Evolutionary conservation across 2,113 vertebrate genomes (phyloP), one percentile per base, ranked within the genome.

Genomic region (Platycercus adscitus): DNA sequence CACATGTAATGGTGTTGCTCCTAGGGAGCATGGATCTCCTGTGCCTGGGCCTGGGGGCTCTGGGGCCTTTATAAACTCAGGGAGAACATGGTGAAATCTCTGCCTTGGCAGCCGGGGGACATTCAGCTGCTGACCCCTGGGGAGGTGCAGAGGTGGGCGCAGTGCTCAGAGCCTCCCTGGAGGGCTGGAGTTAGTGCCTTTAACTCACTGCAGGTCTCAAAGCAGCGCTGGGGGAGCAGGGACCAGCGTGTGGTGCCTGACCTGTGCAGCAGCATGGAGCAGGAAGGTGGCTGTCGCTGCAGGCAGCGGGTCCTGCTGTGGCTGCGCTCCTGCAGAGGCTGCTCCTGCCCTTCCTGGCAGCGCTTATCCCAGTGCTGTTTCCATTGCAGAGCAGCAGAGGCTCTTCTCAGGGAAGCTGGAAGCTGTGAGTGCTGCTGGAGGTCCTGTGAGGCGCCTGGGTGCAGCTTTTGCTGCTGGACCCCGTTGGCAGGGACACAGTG

Each of bases 341-440:
- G 56, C 21, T 58, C 56, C 56, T 58, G 56, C 33, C 6, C 56
- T 58, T 58, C 56, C 56, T 35, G 56, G 21, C 13, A 23, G 56
- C 24, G 53, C 65, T 46, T 28, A 18, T 39, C 43, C 37, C 46
- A 19, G 29, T 61, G 26, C 29, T 0, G 0, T 17, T 61, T n/a
- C 70, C 18, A 11, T 0, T 46, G 52, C 78, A 52, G 37, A 39
- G 53, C 76, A 47, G 60, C 52, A 75, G n/a, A 47, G n/a, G 46
- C 53, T 75, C 46, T 31, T 26, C 33, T 21, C 43, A 18, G 41
- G 55, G 73, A 41, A 50, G 56, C 46, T 75, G 1, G 1, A 20
- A 43, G 61, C 24, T 41, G 63, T 0, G 0, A 7, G 35, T 43
- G 37, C 58, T 70, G 46, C 44, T 2, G 0, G 26, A 1, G 1